Evolutionary conservation across 2,113 vertebrate species (phyloP).

Genomic region (Tauraco erythrolophus): DNA sequence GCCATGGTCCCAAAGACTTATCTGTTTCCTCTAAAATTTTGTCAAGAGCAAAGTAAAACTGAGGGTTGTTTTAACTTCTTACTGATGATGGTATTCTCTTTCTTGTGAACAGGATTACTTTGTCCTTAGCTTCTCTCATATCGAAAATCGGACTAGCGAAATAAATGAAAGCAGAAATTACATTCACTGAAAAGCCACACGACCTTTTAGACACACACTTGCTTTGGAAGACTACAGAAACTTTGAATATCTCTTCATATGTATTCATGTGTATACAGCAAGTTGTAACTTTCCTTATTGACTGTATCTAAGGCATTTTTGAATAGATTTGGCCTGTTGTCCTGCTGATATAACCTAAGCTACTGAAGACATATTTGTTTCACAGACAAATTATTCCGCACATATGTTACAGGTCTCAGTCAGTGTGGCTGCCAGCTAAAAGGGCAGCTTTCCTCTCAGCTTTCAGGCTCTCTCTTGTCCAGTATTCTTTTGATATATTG

Average conservation of each 20-base stretch:
- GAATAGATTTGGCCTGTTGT: not conserved
- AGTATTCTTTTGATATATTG: slow-evolving; percentile 15
- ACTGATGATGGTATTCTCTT: not conserved
- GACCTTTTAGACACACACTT: not conserved
- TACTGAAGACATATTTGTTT: not conserved
- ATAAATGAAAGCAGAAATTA: not conserved
- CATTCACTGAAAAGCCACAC: not conserved
- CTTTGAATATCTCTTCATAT: not conserved
- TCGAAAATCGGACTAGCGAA: not conserved
- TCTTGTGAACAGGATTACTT: not conserved
- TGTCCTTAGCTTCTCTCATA: not conserved
- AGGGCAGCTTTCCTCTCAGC: not conserved
- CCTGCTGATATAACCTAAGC: not conserved
- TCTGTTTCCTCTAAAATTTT: not conserved
- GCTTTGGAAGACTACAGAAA: not conserved
- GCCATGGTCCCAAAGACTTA: not conserved
- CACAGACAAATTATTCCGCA: not conserved
- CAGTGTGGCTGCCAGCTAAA: not conserved
- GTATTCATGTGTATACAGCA: not conserved
- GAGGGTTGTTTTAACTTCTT: not conserved
- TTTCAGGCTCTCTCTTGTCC: not conserved
- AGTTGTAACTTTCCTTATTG: not conserved
- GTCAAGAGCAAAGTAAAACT: not conserved
- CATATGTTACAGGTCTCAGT: not conserved
- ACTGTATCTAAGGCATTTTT: not conserved